Evolutionary conservation across 2,797 vertebrate species (phyloP).

Genomic region (Pangasius mekongensis): DNA sequence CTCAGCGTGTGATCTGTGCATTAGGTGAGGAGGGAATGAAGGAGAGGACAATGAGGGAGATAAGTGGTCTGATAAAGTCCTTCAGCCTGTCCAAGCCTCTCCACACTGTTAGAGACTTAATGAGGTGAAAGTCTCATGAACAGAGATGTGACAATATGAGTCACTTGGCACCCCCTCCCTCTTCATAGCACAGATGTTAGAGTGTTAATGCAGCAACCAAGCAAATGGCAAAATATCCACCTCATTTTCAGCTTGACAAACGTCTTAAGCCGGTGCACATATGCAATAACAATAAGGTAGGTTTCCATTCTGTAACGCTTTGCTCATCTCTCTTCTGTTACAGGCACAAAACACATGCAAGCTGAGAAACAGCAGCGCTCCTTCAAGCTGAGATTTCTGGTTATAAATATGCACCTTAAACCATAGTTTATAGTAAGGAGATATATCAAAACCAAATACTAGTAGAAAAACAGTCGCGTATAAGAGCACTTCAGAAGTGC

Average conservation of each 20-base stretch:
- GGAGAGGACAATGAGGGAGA: conserved; percentile 59
- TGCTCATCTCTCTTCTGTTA: neutral
- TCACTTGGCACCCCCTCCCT: conserved; percentile 56
- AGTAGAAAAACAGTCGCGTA: neutral
- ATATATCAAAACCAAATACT: neutral
- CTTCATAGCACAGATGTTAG: conserved; percentile 16
- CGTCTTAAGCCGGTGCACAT: conserved; percentile 9
- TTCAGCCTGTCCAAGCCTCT: conserved; percentile 64
- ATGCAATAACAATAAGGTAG: conserved; percentile 15
- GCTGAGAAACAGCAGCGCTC: neutral
- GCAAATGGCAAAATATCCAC: conserved; percentile 4
- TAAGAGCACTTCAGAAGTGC: neutral
- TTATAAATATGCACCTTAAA: neutral
- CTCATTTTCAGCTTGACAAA: conserved; percentile 13
- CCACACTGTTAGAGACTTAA: conserved; percentile 72
- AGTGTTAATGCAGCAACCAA: conserved; percentile 27
- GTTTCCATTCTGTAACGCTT: neutral
- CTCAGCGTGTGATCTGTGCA: conserved; percentile 32
- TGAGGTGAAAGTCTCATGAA: conserved; percentile 70
- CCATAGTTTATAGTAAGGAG: neutral
- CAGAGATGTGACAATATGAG: conserved; percentile 64
- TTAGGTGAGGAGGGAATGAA: conserved; percentile 37
- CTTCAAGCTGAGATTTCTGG: neutral
- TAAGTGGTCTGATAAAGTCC: conserved; percentile 64
- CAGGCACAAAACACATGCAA: neutral